phyloP scores from a whole-genome alignment of 2,113 vertebrate genomes.

The Daubentonia madagascariensis region DNA sequence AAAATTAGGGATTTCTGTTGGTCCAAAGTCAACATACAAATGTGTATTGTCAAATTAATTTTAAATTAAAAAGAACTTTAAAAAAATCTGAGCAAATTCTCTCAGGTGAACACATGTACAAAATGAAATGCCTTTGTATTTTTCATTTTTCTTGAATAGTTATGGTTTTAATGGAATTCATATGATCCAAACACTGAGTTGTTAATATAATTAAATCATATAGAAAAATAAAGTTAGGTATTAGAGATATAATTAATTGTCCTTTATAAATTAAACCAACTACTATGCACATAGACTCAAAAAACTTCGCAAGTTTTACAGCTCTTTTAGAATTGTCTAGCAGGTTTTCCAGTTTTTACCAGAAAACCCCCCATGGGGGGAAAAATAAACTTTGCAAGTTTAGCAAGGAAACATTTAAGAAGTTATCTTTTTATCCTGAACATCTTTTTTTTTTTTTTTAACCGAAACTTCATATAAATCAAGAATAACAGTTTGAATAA shows the following conservation, averaged over 20 bases:
- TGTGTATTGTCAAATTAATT: background rate
- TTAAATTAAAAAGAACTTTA: background rate
- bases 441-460: background rate
- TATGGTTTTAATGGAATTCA: background rate
- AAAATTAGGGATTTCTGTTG: slow-evolving; percentile 13
- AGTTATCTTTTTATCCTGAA: background rate
- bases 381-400: background rate
- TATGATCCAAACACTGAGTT: background rate
- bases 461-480: background rate
- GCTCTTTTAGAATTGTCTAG: no score
- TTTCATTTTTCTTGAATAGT: background rate
- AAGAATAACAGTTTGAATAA: slow-evolving; percentile 24
- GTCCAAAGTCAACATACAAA: slow-evolving; percentile 1
- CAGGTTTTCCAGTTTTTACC: no score
- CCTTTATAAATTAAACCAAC: slow-evolving; percentile 29
- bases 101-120: background rate
- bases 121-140: background rate
- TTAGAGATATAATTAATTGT: background rate
- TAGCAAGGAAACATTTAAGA: slow-evolving; percentile 31
- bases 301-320: no score
- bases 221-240: background rate
- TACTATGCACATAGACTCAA: background rate
- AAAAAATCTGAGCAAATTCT: background rate
- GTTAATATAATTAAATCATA: slow-evolving; percentile 26
- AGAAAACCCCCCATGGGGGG: no score